Base-by-base conservation (phyloP, 2,888 invertebrate genomes). In the Tenthredo amoena region DNA sequence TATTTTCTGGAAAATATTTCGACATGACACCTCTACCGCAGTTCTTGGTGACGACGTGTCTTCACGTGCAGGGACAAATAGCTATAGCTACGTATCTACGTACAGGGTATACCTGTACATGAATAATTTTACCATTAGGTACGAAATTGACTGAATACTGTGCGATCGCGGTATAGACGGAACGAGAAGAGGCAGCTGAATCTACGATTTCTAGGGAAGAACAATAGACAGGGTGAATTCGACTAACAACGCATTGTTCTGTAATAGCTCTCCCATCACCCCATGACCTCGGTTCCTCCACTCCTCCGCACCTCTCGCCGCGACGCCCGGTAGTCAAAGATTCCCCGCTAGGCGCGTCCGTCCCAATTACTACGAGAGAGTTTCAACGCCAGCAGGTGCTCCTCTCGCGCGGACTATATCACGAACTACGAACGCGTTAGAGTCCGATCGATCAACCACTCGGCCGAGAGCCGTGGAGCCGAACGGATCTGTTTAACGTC, bases 221-320 rank as follows among this genome's bases (percentile, higher is more conserved):
- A 93, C 93, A 93, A 93, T 93, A 92, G 93, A 92, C 89, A 90
- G 91, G 91, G 92, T 92, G 92, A 93, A 92, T 91, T 90, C 90
- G 90, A 92, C 93, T 93, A 93, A 93, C 93, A 93, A 93, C 92
- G 93, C 93, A 93, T 93, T 93, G 93, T 93, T 90, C 92, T 92
- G 91, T 92, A 93, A 93, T 93, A 89, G 93, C 92, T 90, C 89
- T 1, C 68, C 68, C 34, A 34, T 68, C 68, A 34, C 18, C 68
- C 34, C 34, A 15, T 68, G 1, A 21, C 9, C 26, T 31, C 65
- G 21, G 12, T 65, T 12, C 31, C 65, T 65, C 26, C 10, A 9
- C 62, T 34, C 26, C 62, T 26, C 62, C 2, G 9, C 26, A 12
- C 21, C 12, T 21, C 62, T 9, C 3, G 62, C 62, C 18, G 18